A percentile compares a stretch with the other conserved stretches of the same genome.
Evolutionary conservation across 2,797 vertebrate genomes (phyloP).

Genomic region (Crax fasciolata): DNA sequence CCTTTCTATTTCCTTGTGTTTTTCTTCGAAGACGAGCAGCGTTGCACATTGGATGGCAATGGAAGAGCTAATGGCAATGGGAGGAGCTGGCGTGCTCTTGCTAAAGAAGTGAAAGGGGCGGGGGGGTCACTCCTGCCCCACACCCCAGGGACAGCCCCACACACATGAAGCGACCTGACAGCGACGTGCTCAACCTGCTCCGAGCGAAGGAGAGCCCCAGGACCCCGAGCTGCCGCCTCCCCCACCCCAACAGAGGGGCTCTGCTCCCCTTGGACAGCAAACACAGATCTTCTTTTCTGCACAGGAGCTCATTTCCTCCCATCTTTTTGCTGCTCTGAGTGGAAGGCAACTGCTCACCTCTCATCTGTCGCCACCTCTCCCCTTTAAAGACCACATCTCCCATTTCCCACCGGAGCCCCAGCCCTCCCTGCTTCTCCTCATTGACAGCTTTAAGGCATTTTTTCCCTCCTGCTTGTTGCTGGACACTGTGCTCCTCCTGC

Average conservation of each 20-base stretch:
- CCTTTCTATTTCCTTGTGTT: accelerated
- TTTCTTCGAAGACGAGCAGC: neutral
- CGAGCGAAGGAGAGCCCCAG: accelerated
- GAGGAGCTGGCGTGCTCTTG: accelerated
- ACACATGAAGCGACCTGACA: accelerated
- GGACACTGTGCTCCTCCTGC: neutral
- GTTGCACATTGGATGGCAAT: accelerated
- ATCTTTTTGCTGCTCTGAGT: neutral
- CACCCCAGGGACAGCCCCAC: neutral
- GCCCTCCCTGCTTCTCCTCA: neutral
- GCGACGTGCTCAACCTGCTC: neutral
- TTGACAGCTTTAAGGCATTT: neutral
- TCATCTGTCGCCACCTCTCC: neutral
- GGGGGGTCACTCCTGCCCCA: neutral
- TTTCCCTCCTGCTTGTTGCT: neutral
- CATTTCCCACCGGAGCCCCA: neutral
- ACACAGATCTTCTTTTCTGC: neutral
- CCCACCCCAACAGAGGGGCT: accelerated
- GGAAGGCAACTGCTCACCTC: neutral
- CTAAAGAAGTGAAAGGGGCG: neutral
- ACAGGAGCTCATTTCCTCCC: neutral
- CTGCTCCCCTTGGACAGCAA: neutral
- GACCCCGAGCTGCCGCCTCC: neutral
- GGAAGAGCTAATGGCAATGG: accelerated
- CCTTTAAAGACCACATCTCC: neutral